phyloP scores from a whole-genome alignment of 2,888 invertebrate genomes.

The Diaprepes abbreviatus region DNA sequence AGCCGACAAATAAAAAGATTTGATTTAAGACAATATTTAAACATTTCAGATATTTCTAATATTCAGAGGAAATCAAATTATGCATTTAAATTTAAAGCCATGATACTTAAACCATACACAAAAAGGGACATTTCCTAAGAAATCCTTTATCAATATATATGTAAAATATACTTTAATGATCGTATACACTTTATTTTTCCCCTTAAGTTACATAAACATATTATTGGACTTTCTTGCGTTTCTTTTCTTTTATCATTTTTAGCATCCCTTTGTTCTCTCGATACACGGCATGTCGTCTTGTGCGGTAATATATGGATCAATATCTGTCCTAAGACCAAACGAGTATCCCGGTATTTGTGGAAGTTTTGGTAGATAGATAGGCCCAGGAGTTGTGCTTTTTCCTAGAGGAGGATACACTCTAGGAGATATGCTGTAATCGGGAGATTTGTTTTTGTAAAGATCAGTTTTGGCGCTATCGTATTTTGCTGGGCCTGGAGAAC shows the following conservation, averaged over 20 bases:
- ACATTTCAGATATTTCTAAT: too few relatives aligned
- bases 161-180: too few relatives aligned
- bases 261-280: constrained; percentile 33
- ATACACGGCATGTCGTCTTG: constrained; percentile 68
- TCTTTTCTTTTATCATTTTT: constrained; percentile 10
- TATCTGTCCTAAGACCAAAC: constrained; percentile 74
- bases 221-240: neutral
- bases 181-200: constrained; percentile 39
- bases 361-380: constrained; percentile 60
- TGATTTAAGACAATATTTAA: too few relatives aligned
- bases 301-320: constrained; percentile 72
- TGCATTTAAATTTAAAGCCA: too few relatives aligned
- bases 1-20: too few relatives aligned
- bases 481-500: constrained; percentile 68
- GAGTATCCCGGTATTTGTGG: constrained; percentile 68
- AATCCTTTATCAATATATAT: too few relatives aligned
- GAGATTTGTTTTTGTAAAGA: constrained; percentile 59
- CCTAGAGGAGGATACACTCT: constrained; percentile 51
- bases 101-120: too few relatives aligned
- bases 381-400: constrained; percentile 53
- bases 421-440: constrained; percentile 61
- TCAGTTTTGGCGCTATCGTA: constrained; percentile 60
- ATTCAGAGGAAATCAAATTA: too few relatives aligned
- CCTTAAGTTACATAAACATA: constrained; percentile 38
- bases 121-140: too few relatives aligned